These are phyloP conservation scores for Germaria angustata DNA, from an alignment of 2,888 invertebrate species.

Conservation along the genomic window DNA sequence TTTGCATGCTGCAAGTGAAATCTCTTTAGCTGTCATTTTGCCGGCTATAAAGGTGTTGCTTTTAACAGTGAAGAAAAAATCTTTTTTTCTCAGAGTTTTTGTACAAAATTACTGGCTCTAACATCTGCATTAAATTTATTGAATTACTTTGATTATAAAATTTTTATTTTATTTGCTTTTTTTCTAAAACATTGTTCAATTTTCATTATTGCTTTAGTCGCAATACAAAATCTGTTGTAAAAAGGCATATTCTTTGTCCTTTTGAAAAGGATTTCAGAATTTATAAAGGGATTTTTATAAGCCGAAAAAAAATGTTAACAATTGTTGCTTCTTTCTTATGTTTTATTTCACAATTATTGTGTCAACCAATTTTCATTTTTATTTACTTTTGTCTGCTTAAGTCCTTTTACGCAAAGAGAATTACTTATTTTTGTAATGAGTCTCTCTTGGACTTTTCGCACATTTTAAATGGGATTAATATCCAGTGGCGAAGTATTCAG, in stretches of 20 bases:
- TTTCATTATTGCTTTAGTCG: not conserved
- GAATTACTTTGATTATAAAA: constrained; percentile 60
- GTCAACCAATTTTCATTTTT: constrained; percentile 14
- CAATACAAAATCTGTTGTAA: not conserved
- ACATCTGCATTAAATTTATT: constrained; percentile 69
- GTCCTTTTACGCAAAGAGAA: not conserved
- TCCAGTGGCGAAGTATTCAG: constrained; percentile 66
- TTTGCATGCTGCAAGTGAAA: constrained; percentile 13
- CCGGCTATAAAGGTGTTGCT: not conserved
- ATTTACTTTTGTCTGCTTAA: constrained; percentile 16
- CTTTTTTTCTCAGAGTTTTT: not conserved
- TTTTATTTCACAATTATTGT: constrained; percentile 26
- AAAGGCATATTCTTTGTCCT: constrained; percentile 30
- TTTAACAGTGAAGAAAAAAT: not conserved
- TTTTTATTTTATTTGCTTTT: constrained; percentile 1
- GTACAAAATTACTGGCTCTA: constrained; percentile 1
- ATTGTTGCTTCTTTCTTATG: constrained; percentile 51
- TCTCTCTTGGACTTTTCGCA: constrained; percentile 70
- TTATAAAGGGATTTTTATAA: constrained; percentile 52
- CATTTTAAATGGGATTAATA: constrained; percentile 75
- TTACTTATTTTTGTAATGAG: constrained; percentile 37
- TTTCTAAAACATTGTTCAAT: not conserved
- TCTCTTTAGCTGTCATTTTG: constrained; percentile 29
- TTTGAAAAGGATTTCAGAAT: constrained; percentile 62
- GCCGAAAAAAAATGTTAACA: constrained; percentile 13